Evolutionary conservation across 2,797 vertebrate species (phyloP), one percentile per base, ranked within the genome.

Genomic region (Adrianichthys oophorus): DNA sequence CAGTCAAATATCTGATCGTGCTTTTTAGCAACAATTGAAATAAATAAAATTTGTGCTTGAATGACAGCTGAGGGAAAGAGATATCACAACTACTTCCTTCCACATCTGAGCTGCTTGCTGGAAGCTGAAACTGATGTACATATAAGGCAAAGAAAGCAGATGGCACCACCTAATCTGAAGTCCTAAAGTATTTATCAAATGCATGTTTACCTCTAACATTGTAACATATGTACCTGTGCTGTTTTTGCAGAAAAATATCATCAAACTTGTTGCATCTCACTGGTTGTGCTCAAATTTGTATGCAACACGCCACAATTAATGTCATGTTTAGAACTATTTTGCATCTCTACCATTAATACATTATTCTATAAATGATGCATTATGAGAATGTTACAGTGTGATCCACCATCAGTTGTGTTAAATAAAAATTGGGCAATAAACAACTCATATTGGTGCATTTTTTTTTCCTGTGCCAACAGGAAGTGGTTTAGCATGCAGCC

Each of bases 81-180:
- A 72, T 85, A 84, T 90, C 87, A 81, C 61, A 78, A 74, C 70
- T 58, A 76, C 88, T 91, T 92, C 90, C 92, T 91, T 88, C 67
- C 80, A 56, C 77, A 49, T 68, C 70, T 41, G 13, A 40, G 63
- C 68, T 46, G 47, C 59, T 74, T 59, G 37, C 61, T 58, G 70
- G 57, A 66, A 65, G 52, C 46, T 41, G 48, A 69, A 55, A 48
- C 18, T 74, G 55, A 74, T 90, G 89, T 84, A 91, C 91, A 90
- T 90, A 93, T 92, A 93, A 91, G 91, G 91, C 58, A 88, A 91
- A 73, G 67, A 78, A 77, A 82, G 76, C 72, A 68, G 82, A 89
- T 88, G 89, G 79, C 71, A 78, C 57, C 47, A 61, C 65, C 64
- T 58, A 37, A 78, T 78, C 65, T 65, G n/a, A 67, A 74, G 63